These are phyloP conservation scores for Mayetiola destructor DNA, from an alignment of 2,888 invertebrate genomes.

Conservation along the genomic window DNA sequence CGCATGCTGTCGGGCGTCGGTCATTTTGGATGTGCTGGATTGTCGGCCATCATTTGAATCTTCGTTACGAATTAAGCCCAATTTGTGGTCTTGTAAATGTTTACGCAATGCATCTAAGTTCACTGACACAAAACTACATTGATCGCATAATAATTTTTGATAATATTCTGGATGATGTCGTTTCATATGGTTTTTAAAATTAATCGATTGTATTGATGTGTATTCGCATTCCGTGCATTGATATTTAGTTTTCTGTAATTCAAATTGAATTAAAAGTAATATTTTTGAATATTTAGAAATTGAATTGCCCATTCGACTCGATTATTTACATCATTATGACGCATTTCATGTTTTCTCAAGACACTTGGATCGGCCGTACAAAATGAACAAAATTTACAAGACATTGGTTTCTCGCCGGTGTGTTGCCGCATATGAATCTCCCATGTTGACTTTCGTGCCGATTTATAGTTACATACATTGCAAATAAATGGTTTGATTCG, in stretches of 20 bases:
- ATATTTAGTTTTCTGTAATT: constrained; percentile 32
- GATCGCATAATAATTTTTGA: constrained; percentile 26
- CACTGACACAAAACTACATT: constrained; percentile 28
- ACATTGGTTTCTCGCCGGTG: constrained; percentile 62
- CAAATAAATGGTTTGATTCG: constrained; percentile 60
- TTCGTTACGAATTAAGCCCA: constrained; percentile 28
- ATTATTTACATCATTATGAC: constrained; percentile 36
- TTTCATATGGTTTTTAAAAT: constrained; percentile 47
- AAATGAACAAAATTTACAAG: constrained; percentile 53
- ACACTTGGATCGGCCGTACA: constrained; percentile 63
- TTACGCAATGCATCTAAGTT: constrained; percentile 24
- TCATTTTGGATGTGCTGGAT: constrained; percentile 14
- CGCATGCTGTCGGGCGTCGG: background rate
- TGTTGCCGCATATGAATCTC: constrained; percentile 59
- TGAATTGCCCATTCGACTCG: background rate
- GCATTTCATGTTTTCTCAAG: constrained; percentile 48
- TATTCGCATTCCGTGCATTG: constrained; percentile 54
- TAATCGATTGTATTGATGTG: constrained; percentile 51
- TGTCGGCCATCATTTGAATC: constrained; percentile 26
- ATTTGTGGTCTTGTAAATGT: constrained; percentile 30
- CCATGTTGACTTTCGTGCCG: constrained; percentile 54
- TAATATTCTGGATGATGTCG: constrained; percentile 39
- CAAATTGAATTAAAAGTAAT: background rate
- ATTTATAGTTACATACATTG: constrained; percentile 56
- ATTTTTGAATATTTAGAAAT: background rate